phyloP scores from a whole-genome alignment of 1,140 invertebrate species.

The Solen grandis region DNA sequence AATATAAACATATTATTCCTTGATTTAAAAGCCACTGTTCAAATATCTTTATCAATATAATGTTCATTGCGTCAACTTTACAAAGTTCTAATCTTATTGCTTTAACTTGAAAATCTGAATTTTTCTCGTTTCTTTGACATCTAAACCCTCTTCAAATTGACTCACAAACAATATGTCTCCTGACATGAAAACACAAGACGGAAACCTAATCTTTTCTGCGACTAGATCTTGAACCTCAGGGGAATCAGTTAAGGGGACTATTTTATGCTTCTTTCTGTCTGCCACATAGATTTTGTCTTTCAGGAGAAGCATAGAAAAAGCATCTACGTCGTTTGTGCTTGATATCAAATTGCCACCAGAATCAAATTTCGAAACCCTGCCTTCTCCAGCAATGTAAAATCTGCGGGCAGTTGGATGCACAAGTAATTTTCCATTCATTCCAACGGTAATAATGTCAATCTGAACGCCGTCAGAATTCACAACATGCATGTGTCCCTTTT shows the following conservation, averaged over 20 bases:
- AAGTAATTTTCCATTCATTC: constrained; percentile 12
- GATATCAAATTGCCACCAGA: constrained; percentile 15
- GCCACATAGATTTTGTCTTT: constrained; percentile 41
- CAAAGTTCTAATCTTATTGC: no score
- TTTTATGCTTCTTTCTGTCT: constrained; percentile 40
- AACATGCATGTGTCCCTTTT: constrained; percentile 29
- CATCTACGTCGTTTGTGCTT: constrained; percentile 30
- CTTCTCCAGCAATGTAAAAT: constrained; percentile 7
- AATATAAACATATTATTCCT: no score
- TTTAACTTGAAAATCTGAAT: constrained; percentile 21
- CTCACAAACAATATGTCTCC: constrained; percentile 29
- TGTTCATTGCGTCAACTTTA: no score
- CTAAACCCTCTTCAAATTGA: constrained; percentile 42
- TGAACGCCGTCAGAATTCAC: neutral
- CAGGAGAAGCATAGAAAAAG: constrained; percentile 34
- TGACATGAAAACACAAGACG: constrained; percentile 19
- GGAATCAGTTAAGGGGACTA: constrained; percentile 23
- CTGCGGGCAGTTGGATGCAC: neutral
- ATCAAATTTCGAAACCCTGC: constrained; percentile 28
- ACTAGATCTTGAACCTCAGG: constrained; percentile 13
- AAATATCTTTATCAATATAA: no score
- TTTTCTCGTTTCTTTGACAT: constrained; percentile 5
- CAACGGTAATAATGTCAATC: neutral
- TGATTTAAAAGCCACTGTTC: no score
- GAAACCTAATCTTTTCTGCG: constrained; percentile 20